phyloP scores from a whole-genome alignment of 2,113 vertebrate species.

The Indri indri region DNA sequence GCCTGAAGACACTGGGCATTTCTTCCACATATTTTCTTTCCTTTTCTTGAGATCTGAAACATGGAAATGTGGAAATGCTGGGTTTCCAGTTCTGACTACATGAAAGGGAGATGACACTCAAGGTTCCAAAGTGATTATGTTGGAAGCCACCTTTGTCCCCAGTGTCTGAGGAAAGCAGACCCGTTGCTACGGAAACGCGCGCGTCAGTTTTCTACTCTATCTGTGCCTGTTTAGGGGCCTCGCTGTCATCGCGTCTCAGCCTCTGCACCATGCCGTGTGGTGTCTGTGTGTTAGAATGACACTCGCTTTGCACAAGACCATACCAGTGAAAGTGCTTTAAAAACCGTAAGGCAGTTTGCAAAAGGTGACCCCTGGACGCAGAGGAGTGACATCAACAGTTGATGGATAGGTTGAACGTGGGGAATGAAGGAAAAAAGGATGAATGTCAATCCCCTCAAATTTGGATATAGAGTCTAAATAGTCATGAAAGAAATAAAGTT shows the following conservation, averaged over 20 bases:
- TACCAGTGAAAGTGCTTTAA: background rate
- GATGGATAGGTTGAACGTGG: fast-evolving
- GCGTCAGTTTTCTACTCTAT: background rate
- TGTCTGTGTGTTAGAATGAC: no score
- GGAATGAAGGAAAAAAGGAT: background rate
- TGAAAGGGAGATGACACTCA: background rate
- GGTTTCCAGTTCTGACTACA: background rate
- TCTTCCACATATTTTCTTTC: background rate
- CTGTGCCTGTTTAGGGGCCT: no score
- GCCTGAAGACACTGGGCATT: fast-evolving
- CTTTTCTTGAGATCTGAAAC: background rate
- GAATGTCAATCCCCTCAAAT: no score
- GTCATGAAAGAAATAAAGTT: background rate
- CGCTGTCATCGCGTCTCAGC: background rate
- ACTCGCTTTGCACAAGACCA: no score
- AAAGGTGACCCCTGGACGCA: no score
- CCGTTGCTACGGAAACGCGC: background rate
- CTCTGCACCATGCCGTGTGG: no score
- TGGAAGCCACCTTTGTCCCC: no score
- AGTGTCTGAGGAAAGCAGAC: background rate
- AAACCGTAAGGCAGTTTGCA: no score
- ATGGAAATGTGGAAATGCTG: background rate
- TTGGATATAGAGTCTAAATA: background rate
- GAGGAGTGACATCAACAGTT: no score
- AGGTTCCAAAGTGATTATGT: fast-evolving